Conservation (phyloP, 2,113 vertebrate species). For the Mesoclemmys tuberculata region DNA sequence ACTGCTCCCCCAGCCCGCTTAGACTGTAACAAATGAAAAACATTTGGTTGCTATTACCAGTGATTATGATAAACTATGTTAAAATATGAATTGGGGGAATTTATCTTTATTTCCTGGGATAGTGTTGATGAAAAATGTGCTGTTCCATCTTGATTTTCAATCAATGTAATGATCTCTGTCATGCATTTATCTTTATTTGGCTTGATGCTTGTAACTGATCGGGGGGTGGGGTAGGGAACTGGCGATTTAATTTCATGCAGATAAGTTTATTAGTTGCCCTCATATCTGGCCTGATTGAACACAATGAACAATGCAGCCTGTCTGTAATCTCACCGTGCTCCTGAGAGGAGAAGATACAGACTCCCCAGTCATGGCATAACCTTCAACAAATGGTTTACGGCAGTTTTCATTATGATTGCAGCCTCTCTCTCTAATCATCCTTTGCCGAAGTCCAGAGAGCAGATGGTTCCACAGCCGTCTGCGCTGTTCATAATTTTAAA, state of each 20-base stretch:
- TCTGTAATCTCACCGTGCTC: neutral
- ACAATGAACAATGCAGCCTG: neutral
- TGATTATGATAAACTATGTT: constrained; percentile 61
- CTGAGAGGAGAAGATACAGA: neutral
- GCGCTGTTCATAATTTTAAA: neutral
- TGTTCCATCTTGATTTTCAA: constrained; percentile 70
- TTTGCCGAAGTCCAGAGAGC: neutral
- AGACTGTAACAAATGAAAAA: constrained; percentile 63
- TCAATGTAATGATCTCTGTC: constrained; percentile 29
- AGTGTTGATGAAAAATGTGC: constrained; percentile 62
- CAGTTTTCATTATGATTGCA: constrained; percentile 69
- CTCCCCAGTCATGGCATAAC: neutral
- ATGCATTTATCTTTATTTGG: constrained; percentile 59
- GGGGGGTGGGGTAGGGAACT: neutral
- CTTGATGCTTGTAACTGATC: constrained; percentile 16
- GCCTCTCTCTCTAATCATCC: constrained; percentile 58
- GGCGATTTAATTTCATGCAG: constrained; percentile 49
- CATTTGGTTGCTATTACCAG: constrained; percentile 76
- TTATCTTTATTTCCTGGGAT: constrained; percentile 77
- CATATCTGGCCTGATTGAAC: constrained; percentile 41
- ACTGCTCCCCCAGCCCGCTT: constrained; percentile 14
- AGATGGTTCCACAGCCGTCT: neutral
- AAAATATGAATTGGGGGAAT: constrained; percentile 70
- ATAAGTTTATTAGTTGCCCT: constrained; percentile 59
- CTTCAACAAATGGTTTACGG: constrained; percentile 63